phyloP scores from a whole-genome alignment of 2,797 vertebrate genomes.

The Leptatherina wallacei region DNA sequence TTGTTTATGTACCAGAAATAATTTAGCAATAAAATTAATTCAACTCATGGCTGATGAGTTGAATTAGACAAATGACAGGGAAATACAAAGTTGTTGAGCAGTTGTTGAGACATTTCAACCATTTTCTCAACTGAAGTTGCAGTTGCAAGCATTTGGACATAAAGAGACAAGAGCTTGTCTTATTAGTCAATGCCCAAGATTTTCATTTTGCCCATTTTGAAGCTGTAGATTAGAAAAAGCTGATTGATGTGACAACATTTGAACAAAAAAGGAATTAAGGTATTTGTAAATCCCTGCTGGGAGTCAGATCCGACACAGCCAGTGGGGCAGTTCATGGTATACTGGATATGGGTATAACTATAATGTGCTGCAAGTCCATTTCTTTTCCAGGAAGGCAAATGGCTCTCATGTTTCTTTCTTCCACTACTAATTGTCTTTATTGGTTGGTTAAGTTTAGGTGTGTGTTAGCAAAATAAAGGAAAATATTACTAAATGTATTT shows the following conservation, averaged over 20 bases:
- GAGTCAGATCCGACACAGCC: too few species aligned
- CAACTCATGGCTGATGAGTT: background rate
- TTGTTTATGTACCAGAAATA: background rate
- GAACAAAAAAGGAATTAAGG: too few species aligned
- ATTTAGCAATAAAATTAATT: background rate
- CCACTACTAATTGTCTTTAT: background rate
- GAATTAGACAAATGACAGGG: background rate
- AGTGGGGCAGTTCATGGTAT: too few species aligned
- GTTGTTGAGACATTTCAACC: too few species aligned
- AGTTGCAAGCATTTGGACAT: background rate
- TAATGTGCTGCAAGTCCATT: too few species aligned
- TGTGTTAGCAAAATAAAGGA: background rate
- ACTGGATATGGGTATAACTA: too few species aligned
- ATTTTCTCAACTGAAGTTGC: background rate
- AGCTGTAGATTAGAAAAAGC: background rate
- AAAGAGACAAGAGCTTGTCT: background rate
- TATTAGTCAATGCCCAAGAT: too few species aligned
- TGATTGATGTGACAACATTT: background rate
- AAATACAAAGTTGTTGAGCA: background rate
- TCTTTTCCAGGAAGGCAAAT: background rate
- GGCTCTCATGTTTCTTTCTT: background rate
- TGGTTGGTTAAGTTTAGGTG: background rate
- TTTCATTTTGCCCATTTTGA: too few species aligned
- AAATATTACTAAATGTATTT: background rate
- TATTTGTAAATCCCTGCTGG: background rate